These are phyloP conservation scores for Ptychadena robeensis DNA, from an alignment of 2,797 vertebrate species.

Conservation along the genomic window DNA sequence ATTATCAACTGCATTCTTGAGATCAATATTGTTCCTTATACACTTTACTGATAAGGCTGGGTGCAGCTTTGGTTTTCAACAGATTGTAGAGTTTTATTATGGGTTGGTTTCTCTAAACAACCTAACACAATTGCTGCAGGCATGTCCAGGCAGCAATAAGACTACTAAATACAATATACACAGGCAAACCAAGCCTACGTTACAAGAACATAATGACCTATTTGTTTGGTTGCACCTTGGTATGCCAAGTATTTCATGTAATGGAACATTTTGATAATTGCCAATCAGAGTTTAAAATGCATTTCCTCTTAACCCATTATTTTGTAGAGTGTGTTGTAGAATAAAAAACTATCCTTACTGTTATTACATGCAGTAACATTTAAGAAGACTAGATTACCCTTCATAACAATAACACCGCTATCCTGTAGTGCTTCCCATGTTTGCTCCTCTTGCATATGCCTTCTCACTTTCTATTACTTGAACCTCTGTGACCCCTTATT, in stretches of 20 bases:
- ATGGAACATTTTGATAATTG: background rate
- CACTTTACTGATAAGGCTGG: background rate
- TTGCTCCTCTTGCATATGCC: no score
- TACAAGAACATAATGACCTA: conserved; percentile 9
- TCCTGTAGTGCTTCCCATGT: no score
- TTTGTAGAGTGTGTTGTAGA: background rate
- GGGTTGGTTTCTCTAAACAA: background rate
- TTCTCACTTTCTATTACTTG: no score
- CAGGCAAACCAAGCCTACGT: conserved; percentile 3
- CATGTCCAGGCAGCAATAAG: conserved; percentile 29
- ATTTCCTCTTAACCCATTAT: background rate
- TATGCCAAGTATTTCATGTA: conserved; percentile 34
- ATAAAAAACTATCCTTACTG: background rate
- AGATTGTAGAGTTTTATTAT: background rate
- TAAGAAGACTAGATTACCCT: no score
- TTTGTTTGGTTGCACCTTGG: conserved; percentile 9
- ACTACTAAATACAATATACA: background rate
- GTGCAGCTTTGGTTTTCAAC: background rate
- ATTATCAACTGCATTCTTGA: background rate
- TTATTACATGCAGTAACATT: background rate
- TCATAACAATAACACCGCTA: no score
- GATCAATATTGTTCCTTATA: background rate
- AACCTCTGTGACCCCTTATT: no score
- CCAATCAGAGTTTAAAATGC: background rate
- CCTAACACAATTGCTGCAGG: conserved; percentile 4